Conservation (phyloP, 1,140 invertebrate genomes). For the Danaus melanippus region DNA sequence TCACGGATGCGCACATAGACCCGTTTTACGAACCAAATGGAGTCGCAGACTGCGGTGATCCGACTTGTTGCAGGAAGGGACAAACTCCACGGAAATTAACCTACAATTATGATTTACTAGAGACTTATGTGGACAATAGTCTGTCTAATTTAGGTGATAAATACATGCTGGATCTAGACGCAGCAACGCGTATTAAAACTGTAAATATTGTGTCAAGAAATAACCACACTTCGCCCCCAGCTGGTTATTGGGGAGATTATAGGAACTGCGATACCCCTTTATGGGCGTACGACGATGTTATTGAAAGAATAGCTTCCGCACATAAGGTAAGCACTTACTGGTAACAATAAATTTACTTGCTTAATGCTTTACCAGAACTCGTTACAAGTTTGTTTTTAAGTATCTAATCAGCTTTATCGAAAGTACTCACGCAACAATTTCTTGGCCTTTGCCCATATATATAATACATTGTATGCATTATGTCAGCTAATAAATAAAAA, state of each 20-base stretch:
- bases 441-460: too few relatives aligned
- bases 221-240: constrained; percentile 52
- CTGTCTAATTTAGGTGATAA: constrained; percentile 26
- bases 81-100: constrained; percentile 43
- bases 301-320: constrained; percentile 70
- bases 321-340: constrained; percentile 65
- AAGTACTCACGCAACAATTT: too few relatives aligned
- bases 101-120: constrained; percentile 25
- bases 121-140: constrained; percentile 27
- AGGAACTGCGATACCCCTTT: constrained; percentile 82
- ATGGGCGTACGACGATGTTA: constrained; percentile 75
- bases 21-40: constrained; percentile 78
- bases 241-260: constrained; percentile 87
- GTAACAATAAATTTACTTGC: constrained; percentile 1
- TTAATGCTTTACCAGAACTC: not conserved
- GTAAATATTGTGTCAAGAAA: constrained; percentile 15
- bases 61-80: constrained; percentile 83
- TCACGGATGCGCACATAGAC: constrained; percentile 89
- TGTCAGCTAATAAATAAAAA: too few relatives aligned
- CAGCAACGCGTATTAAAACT: constrained; percentile 30
- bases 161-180: constrained; percentile 37
- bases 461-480: too few relatives aligned
- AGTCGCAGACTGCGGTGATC: constrained; percentile 80
- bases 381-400: not conserved
- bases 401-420: too few relatives aligned